Base-by-base conservation (phyloP, 2,888 invertebrate species). In the Lottia scabra region DNA sequence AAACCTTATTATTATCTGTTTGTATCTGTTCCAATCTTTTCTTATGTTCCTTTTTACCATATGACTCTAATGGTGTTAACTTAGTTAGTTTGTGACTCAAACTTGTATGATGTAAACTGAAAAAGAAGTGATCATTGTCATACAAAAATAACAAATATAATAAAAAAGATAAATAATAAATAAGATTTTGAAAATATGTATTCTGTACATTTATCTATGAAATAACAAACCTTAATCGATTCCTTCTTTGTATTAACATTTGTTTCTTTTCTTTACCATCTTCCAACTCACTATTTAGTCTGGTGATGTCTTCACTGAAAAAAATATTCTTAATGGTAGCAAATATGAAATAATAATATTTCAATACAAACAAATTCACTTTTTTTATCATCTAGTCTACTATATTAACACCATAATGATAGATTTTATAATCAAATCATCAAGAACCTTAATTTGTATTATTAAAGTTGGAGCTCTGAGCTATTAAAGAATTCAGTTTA, bases 81-180 rank as follows among this genome's bases (percentile, higher is more conserved):
- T 82, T 82, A n/a, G 83, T 75, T 62, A 81, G 44, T 62, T 81
- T 73, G 67, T 85, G 81, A 43, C 78, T 77, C 62, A 83, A 64
- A 8, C 77, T 68, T 16, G 83, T 80, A 16, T 82, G 83, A 56
- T 85, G 85, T 63, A 82, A 67, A 71, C 85, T 86, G 73, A 66
- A 77, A 66, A 71, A 67, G 68, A 65, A 62, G 70, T 15, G 19
- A 19, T 23, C 38, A 6, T 8, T 4, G 38, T 38, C 38, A 38
- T 1, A 6, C 10, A 38, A 38, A 38, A 38, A 6, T 38, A 38
- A 38, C 10, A 2, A 38, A 38, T 38, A 38, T 38, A n/a, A n/a
- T 30, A 30, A 30, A 2, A 30, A 4, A 30, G 5, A 38, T 38
- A 6, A 38, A 38, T 38, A 1, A 38, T 4, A 38, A 38, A 38